phyloP scores from a whole-genome alignment of 2,797 vertebrate genomes.

The Furcifer pardalis region DNA sequence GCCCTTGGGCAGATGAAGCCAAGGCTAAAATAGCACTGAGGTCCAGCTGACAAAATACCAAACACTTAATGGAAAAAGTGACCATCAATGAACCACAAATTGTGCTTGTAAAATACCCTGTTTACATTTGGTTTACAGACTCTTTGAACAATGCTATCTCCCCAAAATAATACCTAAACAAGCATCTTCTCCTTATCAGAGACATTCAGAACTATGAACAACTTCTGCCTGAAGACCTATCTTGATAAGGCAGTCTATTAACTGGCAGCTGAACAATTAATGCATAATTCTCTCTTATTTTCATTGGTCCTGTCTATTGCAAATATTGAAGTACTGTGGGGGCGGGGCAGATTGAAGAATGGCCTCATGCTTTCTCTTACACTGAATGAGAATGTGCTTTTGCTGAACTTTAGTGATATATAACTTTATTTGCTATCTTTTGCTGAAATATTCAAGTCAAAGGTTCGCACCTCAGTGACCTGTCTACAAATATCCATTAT shows the following conservation, averaged over 20 bases:
- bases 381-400: slow-evolving; percentile 12
- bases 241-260: background rate
- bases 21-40: slow-evolving; percentile 31
- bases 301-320: slow-evolving; percentile 40
- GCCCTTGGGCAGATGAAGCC: slow-evolving; percentile 45
- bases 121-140: slow-evolving; percentile 53
- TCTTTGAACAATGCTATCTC: slow-evolving; percentile 41
- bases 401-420: background rate
- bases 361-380: background rate
- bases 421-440: background rate
- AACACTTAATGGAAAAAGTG: slow-evolving; percentile 47
- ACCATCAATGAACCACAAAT: slow-evolving; percentile 50
- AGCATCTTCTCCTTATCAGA: slow-evolving; percentile 42
- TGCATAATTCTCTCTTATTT: slow-evolving; percentile 36
- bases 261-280: slow-evolving; percentile 37
- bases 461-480: background rate
- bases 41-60: slow-evolving; percentile 42
- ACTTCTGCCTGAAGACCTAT: background rate
- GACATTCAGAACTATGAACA: slow-evolving; percentile 1
- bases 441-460: background rate
- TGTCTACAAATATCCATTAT: background rate
- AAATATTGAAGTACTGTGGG: slow-evolving; percentile 39
- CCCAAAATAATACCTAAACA: slow-evolving; percentile 46
- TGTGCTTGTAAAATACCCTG: slow-evolving; percentile 62
- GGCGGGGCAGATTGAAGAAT: background rate